These are phyloP conservation scores for Eolophus roseicapilla DNA, from an alignment of 2,113 vertebrate genomes.

Conservation along the genomic window DNA sequence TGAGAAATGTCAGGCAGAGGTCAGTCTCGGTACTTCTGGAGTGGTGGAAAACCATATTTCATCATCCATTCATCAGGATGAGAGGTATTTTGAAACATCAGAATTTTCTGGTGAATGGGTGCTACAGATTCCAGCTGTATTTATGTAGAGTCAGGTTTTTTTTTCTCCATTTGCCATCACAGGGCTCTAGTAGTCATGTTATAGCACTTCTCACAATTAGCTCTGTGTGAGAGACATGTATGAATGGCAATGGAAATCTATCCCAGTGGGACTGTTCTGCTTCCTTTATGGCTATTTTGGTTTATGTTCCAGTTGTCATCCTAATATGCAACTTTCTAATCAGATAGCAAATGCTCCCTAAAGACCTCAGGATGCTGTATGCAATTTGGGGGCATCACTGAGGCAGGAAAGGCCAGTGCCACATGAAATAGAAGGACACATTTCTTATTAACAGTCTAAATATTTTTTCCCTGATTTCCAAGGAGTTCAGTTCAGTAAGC, in stretches of 20 bases:
- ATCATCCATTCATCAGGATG: not conserved
- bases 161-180: not conserved
- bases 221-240: not conserved
- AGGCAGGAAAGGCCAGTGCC: not conserved
- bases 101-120: not conserved
- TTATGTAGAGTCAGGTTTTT: not conserved
- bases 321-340: not conserved
- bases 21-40: not conserved
- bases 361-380: not conserved
- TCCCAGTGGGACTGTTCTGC: not conserved
- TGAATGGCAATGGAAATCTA: not conserved
- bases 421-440: not conserved
- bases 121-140: not conserved
- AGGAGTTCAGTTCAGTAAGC: not conserved
- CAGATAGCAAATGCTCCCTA: not conserved
- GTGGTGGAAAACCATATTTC: not conserved
- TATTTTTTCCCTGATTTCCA: not conserved
- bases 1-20: not conserved
- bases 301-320: not conserved
- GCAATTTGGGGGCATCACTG: not conserved
- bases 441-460: not conserved
- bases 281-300: slow-evolving; percentile 7
- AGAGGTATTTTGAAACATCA: not conserved
- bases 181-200: not conserved
- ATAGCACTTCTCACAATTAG: not conserved